Base-by-base conservation (phyloP, 2,797 vertebrate species). In the Vipera latastei region DNA sequence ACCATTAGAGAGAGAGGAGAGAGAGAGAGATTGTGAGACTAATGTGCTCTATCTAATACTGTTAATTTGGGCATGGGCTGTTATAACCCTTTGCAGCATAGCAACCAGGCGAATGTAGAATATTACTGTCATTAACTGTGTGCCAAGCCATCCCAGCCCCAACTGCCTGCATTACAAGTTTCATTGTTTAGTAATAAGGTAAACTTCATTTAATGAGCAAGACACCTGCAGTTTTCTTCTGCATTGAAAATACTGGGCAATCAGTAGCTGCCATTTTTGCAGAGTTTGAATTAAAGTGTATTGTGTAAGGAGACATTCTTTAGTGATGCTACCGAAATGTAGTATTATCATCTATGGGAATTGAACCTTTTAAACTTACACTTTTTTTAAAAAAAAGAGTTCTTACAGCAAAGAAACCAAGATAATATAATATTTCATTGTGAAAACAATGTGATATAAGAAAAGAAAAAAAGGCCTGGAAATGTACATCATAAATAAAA, bases 141-240 rank as follows among this genome's bases (percentile, higher is more conserved):
- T 51, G n/a, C 86, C 53, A 57, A 59, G 28, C 60, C 28, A 63
- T 93, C 83, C 26, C 12, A 44, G 28, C 38, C 78, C 56, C 53
- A 44, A n/a, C 22, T 78, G 28, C 14, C 63, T 88, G 86, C 65
- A 88, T 56, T 69, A 91, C 48, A 85, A 14, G 13, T 85, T 89
- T 92, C 73, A 92, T 86, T 89, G 86, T 86, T 89, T 57, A 91
- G 48, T 89, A 69, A 65, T 60, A 53, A 91, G 44, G 55, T 91
- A 91, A 93, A 88, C 44, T 73, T 90, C 22, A 88, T 91, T 91
- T 91, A 93, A 93, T 91, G 89, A 88, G 65, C 28, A 78, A 88
- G 56, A 55, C 56, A 91, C 63, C 86, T 28, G n/a, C 63, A 55
- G 57, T 88, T 78, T 88, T 65, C 38, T 44, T 87, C n/a, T 59